Evolutionary conservation across 2,113 vertebrate species (phyloP), one percentile per base, ranked within the genome.

Genomic region (Scomber scombrus): DNA sequence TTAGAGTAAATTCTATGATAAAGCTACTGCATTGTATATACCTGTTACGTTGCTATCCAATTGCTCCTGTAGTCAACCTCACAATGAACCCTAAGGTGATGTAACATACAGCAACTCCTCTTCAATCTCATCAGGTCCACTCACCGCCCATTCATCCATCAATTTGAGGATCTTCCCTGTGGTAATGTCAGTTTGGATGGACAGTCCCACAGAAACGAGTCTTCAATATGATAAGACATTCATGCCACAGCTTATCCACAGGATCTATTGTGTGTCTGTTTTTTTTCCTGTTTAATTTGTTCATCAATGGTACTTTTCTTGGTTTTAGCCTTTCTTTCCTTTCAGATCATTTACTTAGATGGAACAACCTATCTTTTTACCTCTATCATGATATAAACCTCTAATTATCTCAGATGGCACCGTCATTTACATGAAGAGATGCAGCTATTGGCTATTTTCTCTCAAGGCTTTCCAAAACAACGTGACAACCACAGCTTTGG

Each of bases 391-490:
- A 26, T 15, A 29, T 26, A 31, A 69, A 60, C 47, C 18, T 40
- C 51, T 52, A 26, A 26, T 26, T 26, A 21, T 31, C 19, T 75
- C n/a, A 49, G 11, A 60, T 40, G 15, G 58, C 11, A 7, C 40
- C 0, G 5, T 56, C 50, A 19, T 51, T 72, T 31, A 58, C 34
- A 2, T 10, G 14, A 21, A 68, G n/a, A 54, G 52, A 54, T 19
- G 52, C 18, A 16, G 52, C 46, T 26, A 10, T 5, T 34, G 23
- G 47, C 73, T 60, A 12, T 74, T 54, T 82, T 66, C 62, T 55
- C 21, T 56, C 61, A 73, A 23, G 8, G 34, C 34, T 58, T 74
- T 78, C 31, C 21, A 62, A 80, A 75, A 81, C 66, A 65, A 71
- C n/a, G 67, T 2, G 23, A 49, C 57, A 75, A 56, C 58, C 60